These are phyloP conservation scores for Drosophila kurseongensis DNA, from an alignment of 1,140 invertebrate species.

Conservation along the genomic window DNA sequence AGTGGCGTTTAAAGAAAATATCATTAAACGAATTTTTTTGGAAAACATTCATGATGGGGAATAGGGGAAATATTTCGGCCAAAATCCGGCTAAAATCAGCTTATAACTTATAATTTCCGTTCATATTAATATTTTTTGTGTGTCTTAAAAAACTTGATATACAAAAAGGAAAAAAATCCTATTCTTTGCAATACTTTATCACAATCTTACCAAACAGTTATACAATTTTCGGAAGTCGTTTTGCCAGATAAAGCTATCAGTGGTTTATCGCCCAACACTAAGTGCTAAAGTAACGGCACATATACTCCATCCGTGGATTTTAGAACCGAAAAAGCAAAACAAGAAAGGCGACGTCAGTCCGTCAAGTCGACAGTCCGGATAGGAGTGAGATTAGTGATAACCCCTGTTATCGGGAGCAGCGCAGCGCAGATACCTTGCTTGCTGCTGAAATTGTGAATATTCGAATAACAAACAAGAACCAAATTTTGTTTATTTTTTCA, in stretches of 20 bases:
- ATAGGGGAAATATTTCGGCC: no score
- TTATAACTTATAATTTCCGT: no score
- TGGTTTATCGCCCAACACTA: neutral
- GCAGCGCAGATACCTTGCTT: slow-evolving; percentile 7
- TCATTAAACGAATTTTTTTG: no score
- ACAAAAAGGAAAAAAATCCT: no score
- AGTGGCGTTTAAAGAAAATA: no score
- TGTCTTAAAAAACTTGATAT: no score
- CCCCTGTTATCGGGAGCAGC: slow-evolving; percentile 1
- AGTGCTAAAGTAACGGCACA: slow-evolving; percentile 1
- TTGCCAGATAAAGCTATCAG: neutral
- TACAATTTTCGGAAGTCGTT: neutral
- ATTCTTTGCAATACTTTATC: no score
- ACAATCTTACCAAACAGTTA: neutral
- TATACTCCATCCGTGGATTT: neutral
- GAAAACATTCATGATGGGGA: no score
- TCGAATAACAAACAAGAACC: slow-evolving; percentile 2
- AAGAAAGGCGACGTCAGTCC: neutral
- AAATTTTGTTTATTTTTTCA: slow-evolving; percentile 32
- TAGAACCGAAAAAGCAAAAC: neutral
- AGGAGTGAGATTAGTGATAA: slow-evolving; percentile 25
- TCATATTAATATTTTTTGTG: no score
- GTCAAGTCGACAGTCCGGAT: neutral
- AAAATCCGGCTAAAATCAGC: no score
- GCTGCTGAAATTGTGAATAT: neutral